Conservation (phyloP, 2,888 invertebrate species). For the Amblyjoppa proteus region DNA sequence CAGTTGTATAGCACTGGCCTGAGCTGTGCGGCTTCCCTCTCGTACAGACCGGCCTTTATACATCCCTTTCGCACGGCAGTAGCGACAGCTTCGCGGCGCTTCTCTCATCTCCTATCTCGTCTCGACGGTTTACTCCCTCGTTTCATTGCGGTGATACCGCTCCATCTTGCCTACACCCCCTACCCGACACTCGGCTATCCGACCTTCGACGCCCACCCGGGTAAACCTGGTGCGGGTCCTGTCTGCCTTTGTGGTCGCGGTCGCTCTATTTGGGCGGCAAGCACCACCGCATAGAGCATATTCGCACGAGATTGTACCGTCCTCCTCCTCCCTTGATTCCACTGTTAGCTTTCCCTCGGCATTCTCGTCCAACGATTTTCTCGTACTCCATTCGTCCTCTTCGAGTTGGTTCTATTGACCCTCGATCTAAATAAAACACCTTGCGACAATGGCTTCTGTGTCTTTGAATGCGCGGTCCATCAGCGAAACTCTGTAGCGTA, state of each 20-base stretch:
- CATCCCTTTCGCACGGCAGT: background rate
- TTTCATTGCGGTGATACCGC: background rate
- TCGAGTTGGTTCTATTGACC: constrained; percentile 71
- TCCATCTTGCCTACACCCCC: background rate
- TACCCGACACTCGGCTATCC: constrained; percentile 26
- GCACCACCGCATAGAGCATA: constrained; percentile 74
- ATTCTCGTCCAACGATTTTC: constrained; percentile 10
- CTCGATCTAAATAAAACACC: constrained; percentile 79
- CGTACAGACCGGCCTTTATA: background rate
- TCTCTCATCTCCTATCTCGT: constrained; percentile 2
- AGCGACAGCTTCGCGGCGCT: constrained; percentile 35
- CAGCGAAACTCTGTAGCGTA: no score
- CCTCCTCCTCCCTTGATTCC: constrained; percentile 20
- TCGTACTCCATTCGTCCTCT: constrained; percentile 1
- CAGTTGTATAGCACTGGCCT: background rate
- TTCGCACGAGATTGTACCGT: constrained; percentile 70
- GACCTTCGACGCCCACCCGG: constrained; percentile 45
- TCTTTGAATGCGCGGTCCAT: background rate
- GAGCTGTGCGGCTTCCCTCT: constrained; percentile 29
- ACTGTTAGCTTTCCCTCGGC: constrained; percentile 20
- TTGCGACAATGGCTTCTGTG: constrained; percentile 68
- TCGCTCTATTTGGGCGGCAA: constrained; percentile 74
- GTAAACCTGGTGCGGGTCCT: constrained; percentile 60
- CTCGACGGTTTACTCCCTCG: constrained; percentile 1
- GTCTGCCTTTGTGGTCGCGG: constrained; percentile 74